Conservation (phyloP, 1,140 invertebrate genomes). For the Colletes latitarsis region DNA sequence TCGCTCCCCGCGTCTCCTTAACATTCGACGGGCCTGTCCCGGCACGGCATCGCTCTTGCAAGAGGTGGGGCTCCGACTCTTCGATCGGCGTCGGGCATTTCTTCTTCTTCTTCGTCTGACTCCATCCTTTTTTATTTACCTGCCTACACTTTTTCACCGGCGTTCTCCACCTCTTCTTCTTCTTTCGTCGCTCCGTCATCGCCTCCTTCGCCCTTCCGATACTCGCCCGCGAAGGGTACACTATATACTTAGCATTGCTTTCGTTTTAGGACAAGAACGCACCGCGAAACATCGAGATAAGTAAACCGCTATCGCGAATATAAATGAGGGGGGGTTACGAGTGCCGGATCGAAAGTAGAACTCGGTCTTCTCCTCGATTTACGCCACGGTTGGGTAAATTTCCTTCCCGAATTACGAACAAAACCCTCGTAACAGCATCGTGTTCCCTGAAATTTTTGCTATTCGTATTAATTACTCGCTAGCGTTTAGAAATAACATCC, state of each 20-base stretch:
- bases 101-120: constrained; percentile 55
- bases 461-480: too few relatives aligned
- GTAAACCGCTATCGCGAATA: constrained; percentile 29
- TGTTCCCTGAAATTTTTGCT: too few relatives aligned
- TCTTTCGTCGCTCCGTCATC: constrained; percentile 38
- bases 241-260: constrained; percentile 46
- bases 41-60: constrained; percentile 63
- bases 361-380: too few relatives aligned
- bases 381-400: too few relatives aligned
- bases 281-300: constrained; percentile 29
- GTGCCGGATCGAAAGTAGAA: too few relatives aligned
- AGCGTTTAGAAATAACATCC: too few relatives aligned
- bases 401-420: too few relatives aligned
- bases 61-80: constrained; percentile 73
- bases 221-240: constrained; percentile 18
- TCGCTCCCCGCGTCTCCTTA: constrained; percentile 72
- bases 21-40: constrained; percentile 77
- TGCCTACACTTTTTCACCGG: constrained; percentile 30
- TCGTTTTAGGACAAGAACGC: constrained; percentile 39
- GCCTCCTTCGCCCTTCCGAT: constrained; percentile 39
- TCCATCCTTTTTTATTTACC: constrained; percentile 15
- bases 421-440: too few relatives aligned
- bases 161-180: constrained; percentile 8
- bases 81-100: constrained; percentile 68
- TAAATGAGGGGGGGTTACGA: neutral